Evolutionary conservation across 2,113 vertebrate genomes (phyloP), one percentile per base, ranked within the genome.

Genomic region (Dermatemys mawii): DNA sequence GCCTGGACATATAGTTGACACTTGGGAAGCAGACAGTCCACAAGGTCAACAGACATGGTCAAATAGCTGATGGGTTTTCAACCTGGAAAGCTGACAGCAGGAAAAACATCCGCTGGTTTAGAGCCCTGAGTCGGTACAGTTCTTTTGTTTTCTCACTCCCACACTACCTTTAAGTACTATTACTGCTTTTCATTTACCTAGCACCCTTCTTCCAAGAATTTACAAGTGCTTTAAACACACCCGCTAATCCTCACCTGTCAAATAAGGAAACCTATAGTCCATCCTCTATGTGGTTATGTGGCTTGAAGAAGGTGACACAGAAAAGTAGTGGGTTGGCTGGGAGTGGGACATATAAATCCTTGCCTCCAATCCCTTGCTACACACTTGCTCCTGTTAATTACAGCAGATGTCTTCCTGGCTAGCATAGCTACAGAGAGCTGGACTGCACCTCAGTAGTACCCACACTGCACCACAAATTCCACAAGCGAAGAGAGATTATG

Each of bases 201-300:
- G 51, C 6, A 16, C 48, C 81, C 86, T 90, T 91, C 38, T 84
- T 87, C 55, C 54, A 46, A 27, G n/a, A 41, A 55, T 50, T 75
- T 88, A 54, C 92, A 93, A 92, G 73, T 60, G 53, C 3, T 9
- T 38, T 0, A 90, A 75, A 92, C 93, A 90, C 86, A 87, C 53
- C 81, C 73, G 21, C 26, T 24, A 92, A 60, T 27, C 54, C 55
- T 96, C 27, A 29, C 73, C 41, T 32, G 73, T 2, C 22, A n/a
- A n/a, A n/a, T n/a, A n/a, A n/a, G n/a, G n/a, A n/a, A n/a, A n/a
- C n/a, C n/a, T n/a, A n/a, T n/a, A n/a, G n/a, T n/a, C n/a, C n/a
- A n/a, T n/a, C n/a, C n/a, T n/a, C n/a, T n/a, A n/a, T n/a, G n/a
- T n/a, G n/a, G n/a, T n/a, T n/a, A n/a, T n/a, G 38, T 16, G 6